A percentile compares a stretch with the other conserved stretches of the same genome.
Conservation (phyloP, 2,888 invertebrate species). For the Platycheirus rosarum region DNA sequence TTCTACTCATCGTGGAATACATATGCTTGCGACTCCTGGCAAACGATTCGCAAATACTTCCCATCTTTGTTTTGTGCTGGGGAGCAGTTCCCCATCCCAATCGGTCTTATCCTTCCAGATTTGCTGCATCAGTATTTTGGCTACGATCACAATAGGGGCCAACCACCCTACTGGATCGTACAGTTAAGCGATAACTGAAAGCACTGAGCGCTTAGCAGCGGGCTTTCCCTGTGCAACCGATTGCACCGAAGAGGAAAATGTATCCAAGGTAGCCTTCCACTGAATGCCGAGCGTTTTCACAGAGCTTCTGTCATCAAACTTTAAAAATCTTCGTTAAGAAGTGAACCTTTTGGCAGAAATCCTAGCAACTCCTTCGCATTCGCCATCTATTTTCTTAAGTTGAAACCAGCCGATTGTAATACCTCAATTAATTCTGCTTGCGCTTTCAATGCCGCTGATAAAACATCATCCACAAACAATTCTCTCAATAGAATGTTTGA, state of each 20-base stretch:
- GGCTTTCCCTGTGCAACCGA: not conserved
- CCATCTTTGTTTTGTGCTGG: not conserved
- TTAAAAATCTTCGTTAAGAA: slow-evolving; percentile 12
- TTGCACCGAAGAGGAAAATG: slow-evolving; percentile 32
- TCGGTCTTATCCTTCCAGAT: slow-evolving; percentile 47
- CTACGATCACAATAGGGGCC: slow-evolving; percentile 23
- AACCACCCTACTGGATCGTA: slow-evolving; percentile 57
- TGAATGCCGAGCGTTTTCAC: slow-evolving; percentile 46
- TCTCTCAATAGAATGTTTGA: slow-evolving; percentile 15
- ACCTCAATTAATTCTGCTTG: slow-evolving; percentile 48
- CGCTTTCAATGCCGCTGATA: slow-evolving; percentile 26
- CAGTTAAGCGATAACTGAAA: slow-evolving; percentile 47
- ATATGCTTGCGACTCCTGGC: slow-evolving; percentile 34
- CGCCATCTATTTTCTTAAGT: slow-evolving; percentile 56
- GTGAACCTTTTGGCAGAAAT: slow-evolving; percentile 8
- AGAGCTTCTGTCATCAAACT: slow-evolving; percentile 9
- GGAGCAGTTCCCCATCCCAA: slow-evolving; percentile 38
- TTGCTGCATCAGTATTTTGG: slow-evolving; percentile 45
- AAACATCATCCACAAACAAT: slow-evolving; percentile 59
- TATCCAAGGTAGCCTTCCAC: slow-evolving; percentile 51
- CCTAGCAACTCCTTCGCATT: slow-evolving; percentile 13
- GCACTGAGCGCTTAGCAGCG: slow-evolving; percentile 44
- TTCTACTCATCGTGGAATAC: slow-evolving; percentile 56
- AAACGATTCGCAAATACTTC: no score
- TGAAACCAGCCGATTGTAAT: slow-evolving; percentile 43